Evolutionary conservation across 1,140 invertebrate genomes (phyloP), one percentile per base, ranked within the genome.

Genomic region (Eumaeus atala): DNA sequence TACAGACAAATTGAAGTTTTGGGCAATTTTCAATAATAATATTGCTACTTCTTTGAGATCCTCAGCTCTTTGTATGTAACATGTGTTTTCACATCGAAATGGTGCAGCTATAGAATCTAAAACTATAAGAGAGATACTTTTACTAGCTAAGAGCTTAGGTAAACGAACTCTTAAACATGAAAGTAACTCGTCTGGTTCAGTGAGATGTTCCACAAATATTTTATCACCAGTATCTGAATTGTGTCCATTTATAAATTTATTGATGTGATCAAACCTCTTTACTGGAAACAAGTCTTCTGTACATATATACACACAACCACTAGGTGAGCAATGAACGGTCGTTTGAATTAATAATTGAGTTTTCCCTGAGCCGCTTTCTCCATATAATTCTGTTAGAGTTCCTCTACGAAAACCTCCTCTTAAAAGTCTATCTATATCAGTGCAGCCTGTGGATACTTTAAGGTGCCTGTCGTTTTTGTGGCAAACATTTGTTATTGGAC

Each of bases 281-380:
- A 80, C 56, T 28, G 81, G 83, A 58, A 87, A 87, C 36, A 74
- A 40, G 60, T 80, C 78, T 73, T 87, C 83, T 14, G 83, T 87
- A 50, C 81, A 82, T 56, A 87, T 84, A 28, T 72, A 78, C 0
- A 84, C 68, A 66, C 60, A 56, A 9, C 77, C 74, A 48, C 64
- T 21, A 7, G 62, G 48, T 58, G 71, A 80, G 62, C 73, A 71
- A 48, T 77, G 64, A 28, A 66, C 64, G 36, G 89, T 84, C 4
- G 95, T 72, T 82, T 96, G 95, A 21, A 97, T 75, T 64, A 92
- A 93, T 11, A 97, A 69, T 83, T 97, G 96, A 0, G 95, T 95
- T 88, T 97, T 97, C 12, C 95, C 95, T 66, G 89, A 90, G 8
- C 93, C 93, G 84, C 94, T 93, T 76, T 92, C 91, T 10, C 95